Conservation (phyloP, 2,888 invertebrate genomes). For the Anagyrus pseudococci region DNA sequence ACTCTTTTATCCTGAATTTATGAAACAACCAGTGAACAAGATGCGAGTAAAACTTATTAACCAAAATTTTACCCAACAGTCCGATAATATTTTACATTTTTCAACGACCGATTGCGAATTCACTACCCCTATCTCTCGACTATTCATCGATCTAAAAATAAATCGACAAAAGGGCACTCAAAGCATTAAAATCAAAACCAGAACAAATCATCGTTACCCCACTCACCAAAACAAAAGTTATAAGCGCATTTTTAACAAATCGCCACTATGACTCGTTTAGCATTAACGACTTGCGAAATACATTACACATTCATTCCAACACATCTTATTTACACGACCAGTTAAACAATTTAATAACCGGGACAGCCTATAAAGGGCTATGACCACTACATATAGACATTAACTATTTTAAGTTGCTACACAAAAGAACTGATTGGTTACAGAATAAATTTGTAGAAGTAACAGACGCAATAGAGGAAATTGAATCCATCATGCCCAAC, state of each 20-base stretch:
- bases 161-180: background rate
- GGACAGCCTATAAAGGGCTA: too few species aligned
- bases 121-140: background rate
- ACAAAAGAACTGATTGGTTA: too few species aligned
- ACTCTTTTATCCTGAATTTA: background rate
- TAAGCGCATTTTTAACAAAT: background rate
- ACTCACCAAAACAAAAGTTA: background rate
- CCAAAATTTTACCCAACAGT: background rate
- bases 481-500: too few species aligned
- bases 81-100: slow-evolving; percentile 14
- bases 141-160: slow-evolving; percentile 5
- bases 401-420: too few species aligned
- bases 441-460: too few species aligned
- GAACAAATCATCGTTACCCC: slow-evolving; percentile 8
- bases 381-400: too few species aligned
- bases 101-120: slow-evolving; percentile 10
- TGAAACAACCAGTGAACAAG: background rate
- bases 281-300: background rate
- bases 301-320: too few species aligned
- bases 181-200: background rate
- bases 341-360: too few species aligned
- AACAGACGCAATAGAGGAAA: too few species aligned
- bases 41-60: background rate
- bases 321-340: too few species aligned
- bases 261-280: background rate